Percentiles rank a stretch among this genome's conserved stretches.
These are phyloP conservation scores for Chironomus riparius DNA, from an alignment of 2,888 invertebrate genomes.

Conservation along the genomic window DNA sequence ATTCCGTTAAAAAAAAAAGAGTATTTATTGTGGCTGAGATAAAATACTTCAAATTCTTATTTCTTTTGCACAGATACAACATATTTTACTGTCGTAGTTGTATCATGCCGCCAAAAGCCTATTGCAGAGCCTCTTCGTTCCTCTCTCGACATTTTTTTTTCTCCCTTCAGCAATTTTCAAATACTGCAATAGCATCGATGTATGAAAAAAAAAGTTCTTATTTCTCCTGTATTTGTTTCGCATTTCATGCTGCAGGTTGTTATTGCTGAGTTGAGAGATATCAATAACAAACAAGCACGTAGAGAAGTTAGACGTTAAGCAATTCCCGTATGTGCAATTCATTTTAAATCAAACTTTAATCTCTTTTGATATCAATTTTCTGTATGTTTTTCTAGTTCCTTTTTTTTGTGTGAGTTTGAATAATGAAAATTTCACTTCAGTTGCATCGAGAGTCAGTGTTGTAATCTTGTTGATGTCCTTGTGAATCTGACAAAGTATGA, in stretches of 20 bases:
- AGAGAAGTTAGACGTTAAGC: not conserved
- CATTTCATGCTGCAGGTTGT: not conserved
- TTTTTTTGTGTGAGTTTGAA: no score
- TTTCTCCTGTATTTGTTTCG: not conserved
- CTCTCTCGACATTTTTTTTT: no score
- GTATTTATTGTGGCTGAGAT: not conserved
- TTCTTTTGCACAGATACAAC: no score
- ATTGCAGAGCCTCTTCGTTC: not conserved
- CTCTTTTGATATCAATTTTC: not conserved
- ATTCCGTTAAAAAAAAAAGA: not conserved
- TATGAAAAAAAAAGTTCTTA: not conserved
- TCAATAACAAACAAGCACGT: not conserved
- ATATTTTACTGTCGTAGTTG: not conserved
- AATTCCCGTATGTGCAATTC: not conserved
- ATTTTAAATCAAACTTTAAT: conserved; percentile 12
- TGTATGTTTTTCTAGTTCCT: no score
- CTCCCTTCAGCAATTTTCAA: not conserved
- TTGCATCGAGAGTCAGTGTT: no score
- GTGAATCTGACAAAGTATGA: no score
- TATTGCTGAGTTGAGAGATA: not conserved
- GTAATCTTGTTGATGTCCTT: no score
- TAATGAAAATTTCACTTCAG: no score
- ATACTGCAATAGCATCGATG: not conserved
- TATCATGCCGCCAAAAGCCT: not conserved
- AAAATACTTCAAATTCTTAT: not conserved